These are phyloP conservation scores for Piprites chloris DNA, from an alignment of 2,113 vertebrate species.

Conservation along the genomic window DNA sequence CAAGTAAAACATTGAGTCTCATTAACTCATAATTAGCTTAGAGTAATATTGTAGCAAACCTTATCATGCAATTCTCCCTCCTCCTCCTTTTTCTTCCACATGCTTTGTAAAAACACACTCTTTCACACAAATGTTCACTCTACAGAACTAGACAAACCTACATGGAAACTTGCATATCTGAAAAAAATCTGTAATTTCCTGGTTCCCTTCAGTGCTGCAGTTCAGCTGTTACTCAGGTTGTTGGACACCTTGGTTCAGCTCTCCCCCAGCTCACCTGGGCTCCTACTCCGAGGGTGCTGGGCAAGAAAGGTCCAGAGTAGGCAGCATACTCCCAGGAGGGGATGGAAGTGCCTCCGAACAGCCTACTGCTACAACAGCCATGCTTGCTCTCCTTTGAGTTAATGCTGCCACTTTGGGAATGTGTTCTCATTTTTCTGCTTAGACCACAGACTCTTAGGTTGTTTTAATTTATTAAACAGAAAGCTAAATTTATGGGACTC, in stretches of 20 bases:
- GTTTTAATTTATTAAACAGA: neutral
- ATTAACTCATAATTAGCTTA: neutral
- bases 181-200: neutral
- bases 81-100: neutral
- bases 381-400: neutral
- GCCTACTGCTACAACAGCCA: neutral
- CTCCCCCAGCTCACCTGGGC: neutral
- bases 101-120: neutral
- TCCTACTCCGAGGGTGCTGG: accelerated
- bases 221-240: neutral
- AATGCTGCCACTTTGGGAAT: neutral
- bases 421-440: neutral
- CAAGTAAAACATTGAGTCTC: neutral
- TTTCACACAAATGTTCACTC: neutral
- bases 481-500: neutral
- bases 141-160: neutral
- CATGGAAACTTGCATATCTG: neutral
- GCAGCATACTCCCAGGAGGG: neutral
- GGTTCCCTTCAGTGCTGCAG: neutral
- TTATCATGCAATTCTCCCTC: neutral
- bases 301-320: neutral
- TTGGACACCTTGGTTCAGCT: neutral
- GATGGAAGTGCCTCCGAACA: neutral
- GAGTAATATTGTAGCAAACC: neutral
- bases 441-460: neutral